These are phyloP conservation scores for Salarias fasciatus DNA, from an alignment of 2,797 vertebrate genomes.

Conservation along the genomic window DNA sequence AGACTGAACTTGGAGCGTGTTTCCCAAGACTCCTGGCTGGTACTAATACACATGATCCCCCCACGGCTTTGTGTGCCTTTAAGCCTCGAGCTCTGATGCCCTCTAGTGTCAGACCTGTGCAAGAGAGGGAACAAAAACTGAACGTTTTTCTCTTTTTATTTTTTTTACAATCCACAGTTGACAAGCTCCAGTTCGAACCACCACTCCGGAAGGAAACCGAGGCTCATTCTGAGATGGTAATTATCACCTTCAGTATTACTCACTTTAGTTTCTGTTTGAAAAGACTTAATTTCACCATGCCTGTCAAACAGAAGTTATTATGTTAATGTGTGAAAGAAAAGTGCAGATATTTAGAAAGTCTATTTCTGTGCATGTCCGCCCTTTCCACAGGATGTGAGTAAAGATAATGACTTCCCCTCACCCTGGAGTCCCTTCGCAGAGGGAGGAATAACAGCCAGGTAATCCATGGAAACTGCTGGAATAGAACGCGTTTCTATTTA, in stretches of 20 bases:
- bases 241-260: neutral
- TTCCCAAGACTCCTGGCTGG: slow-evolving; percentile 8
- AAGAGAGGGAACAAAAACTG: neutral
- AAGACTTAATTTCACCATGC: neutral
- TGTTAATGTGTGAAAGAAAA: neutral
- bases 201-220: slow-evolving; percentile 95
- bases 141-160: no score
- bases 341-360: neutral
- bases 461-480: slow-evolving; percentile 70
- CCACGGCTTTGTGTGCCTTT: slow-evolving; percentile 16
- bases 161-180: slow-evolving; percentile 82
- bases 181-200: slow-evolving; percentile 94
- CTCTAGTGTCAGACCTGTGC: slow-evolving; percentile 66
- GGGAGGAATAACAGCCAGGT: slow-evolving; percentile 89
- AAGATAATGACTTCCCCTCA: slow-evolving; percentile 89
- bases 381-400: slow-evolving; percentile 86
- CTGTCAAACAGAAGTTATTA: no score
- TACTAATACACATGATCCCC: neutral
- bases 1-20: slow-evolving; percentile 11
- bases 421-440: slow-evolving; percentile 94
- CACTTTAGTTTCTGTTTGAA: neutral
- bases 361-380: slow-evolving; percentile 33
- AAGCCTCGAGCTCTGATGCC: slow-evolving; percentile 55
- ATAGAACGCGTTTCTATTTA: slow-evolving; percentile 56
- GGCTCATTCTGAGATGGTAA: slow-evolving; percentile 95